Evolutionary conservation across 1,140 invertebrate species (phyloP).

Genomic region (Drosophila gunungcola): DNA sequence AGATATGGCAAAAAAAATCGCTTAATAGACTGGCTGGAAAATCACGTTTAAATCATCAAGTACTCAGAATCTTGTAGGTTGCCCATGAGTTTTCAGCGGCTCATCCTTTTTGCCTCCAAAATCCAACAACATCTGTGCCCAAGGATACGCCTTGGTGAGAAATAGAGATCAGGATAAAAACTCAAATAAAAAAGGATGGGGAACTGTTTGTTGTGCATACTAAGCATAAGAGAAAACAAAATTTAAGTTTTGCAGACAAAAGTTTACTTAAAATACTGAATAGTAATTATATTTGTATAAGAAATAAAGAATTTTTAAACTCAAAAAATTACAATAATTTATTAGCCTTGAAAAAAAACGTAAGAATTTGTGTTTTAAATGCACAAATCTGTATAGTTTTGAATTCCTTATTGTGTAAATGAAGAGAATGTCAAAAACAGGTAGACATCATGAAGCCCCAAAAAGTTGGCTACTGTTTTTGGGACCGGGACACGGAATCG

Average conservation of each 20-base stretch:
- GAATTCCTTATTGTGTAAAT: constrained; percentile 21
- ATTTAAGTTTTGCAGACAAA: no score
- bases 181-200: neutral
- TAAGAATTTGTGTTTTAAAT: no score
- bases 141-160: constrained; percentile 1
- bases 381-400: neutral
- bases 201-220: neutral
- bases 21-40: constrained; percentile 71
- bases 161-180: constrained; percentile 1
- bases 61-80: constrained; percentile 42
- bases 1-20: constrained; percentile 13
- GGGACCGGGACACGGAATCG: constrained; percentile 64
- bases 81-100: constrained; percentile 27
- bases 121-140: constrained; percentile 14
- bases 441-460: constrained; percentile 45
- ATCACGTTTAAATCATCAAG: constrained; percentile 76
- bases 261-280: no score
- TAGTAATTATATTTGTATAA: no score
- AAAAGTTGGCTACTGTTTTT: constrained; percentile 63
- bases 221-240: no score
- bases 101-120: neutral
- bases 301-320: no score
- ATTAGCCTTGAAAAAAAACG: neutral
- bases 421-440: constrained; percentile 16
- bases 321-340: no score